Base-by-base conservation (phyloP, 2,888 invertebrate species). In the Calliopum simillimum region DNA sequence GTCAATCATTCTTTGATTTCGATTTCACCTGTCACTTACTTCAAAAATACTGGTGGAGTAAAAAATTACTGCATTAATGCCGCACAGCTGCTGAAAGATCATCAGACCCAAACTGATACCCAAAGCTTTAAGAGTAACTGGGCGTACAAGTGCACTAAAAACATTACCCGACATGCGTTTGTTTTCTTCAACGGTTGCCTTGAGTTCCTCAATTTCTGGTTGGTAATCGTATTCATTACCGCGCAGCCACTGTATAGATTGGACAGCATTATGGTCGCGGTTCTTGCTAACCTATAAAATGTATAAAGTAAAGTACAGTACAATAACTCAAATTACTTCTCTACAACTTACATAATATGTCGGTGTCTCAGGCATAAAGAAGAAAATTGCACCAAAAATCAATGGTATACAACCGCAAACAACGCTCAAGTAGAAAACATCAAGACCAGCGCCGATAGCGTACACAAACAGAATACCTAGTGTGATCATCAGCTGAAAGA, bases 321-420 rank as follows among this genome's bases (percentile, higher is more conserved):
- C n/a, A n/a, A n/a, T n/a, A n/a, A n/a, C 14, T 14, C 2, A 12
- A 55, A n/a, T 4, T 53, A 13, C 44, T 21, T 21, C 6, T 53
- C 8, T 23, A 61, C 21, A 64, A 74, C 79, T 78, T 73, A 94
- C 88, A 74, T 91, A 87, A 81, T 89, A 94, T 43, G 90, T 89
- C 0, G 97, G 97, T 2, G 94, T 91, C 85, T 97, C 97, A 0
- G 97, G 97, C 90, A 96, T 93, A 76, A 94, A 92, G 79, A 93
- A 88, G 85, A 95, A 93, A 1, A 92, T 86, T 0, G 88, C 76
- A 0, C 90, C 91, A 76, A 94, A 93, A 5, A 94, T 76, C 0
- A 94, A 79, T 0, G 96, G 86, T 13, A 86, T 59, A 41, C 80
- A 6, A 16, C 76, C 82, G 62, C 82, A 83, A 1, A 85, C 75